These are phyloP conservation scores for Sakesphorus luctuosus DNA, from an alignment of 2,113 vertebrate genomes.

Conservation along the genomic window DNA sequence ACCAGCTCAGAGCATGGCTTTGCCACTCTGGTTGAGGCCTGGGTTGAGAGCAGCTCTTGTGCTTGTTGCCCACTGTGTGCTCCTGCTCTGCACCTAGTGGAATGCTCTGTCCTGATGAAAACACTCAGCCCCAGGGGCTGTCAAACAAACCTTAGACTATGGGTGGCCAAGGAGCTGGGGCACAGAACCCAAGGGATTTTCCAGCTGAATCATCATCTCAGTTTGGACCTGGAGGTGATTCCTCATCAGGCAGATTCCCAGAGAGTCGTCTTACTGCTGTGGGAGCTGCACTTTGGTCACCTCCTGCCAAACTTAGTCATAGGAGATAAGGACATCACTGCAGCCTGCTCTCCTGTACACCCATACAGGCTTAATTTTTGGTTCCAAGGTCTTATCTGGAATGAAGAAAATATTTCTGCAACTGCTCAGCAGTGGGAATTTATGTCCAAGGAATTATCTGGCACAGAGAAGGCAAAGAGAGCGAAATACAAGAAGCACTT, in stretches of 20 bases:
- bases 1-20: background rate
- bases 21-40: background rate
- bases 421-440: background rate
- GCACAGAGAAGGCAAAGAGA: background rate
- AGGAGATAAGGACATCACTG: background rate
- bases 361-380: background rate
- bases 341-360: background rate
- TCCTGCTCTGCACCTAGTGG: background rate
- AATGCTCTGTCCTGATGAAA: background rate
- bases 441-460: background rate
- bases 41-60: background rate
- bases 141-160: background rate
- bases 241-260: background rate
- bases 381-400: background rate
- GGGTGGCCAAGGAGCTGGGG: background rate
- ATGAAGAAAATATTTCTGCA: background rate
- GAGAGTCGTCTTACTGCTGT: background rate
- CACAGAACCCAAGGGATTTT: background rate
- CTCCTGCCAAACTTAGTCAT: fast-evolving
- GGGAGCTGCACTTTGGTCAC: background rate
- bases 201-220: background rate
- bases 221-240: background rate
- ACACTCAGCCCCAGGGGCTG: background rate
- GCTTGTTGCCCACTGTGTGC: background rate
- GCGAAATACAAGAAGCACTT: background rate